Evolutionary conservation across 2,797 vertebrate genomes (phyloP), one percentile per base, ranked within the genome.

Genomic region (Fistularia tabacaria): DNA sequence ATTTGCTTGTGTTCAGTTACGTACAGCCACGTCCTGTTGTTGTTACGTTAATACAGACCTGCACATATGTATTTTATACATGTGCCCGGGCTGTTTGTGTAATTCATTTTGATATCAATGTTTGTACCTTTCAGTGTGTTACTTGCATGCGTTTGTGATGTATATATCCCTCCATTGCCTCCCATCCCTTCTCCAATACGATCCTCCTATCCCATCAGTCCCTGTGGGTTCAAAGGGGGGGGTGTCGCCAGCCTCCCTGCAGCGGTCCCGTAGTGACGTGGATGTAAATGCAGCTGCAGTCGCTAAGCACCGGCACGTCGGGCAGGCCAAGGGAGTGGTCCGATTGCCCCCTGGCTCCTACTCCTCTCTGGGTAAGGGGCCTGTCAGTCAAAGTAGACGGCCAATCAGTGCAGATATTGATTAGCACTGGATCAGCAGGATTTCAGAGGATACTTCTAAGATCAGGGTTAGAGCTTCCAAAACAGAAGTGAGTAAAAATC

Each of bases 221-320:
- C 87, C 92, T 10, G 80, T 80, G 57, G 86, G 90, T 76, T 89
- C 90, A 81, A 97, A 92, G 85, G 8, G 74, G 57, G 55, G 87
- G 89, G 1, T 76, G 71, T 90, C 92, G 15, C 85, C 92, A 0
- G 90, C 90, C 57, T 90, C 92, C 50, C 88, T 98, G 77, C 96
- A 97, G 72, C 93, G 96, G 9, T 98, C 96, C 54, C 93, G 95
- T 73, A 98, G 96, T 0, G 96, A 98, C 63, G 95, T 98, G 3
- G 96, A 98, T 1, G 96, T 98, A 44, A 97, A 98, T 0, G 95
- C 96, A 14, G 96, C 94, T 0, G 92, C 96, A 0, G 93, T 94
- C 0, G 95, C 96, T 12, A 98, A 97, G 83, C 92, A 92, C 0
- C 94, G 95, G 56, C 92, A 94, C 3, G 69, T 91, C 1, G 93